These are phyloP conservation scores for Aquatica leii DNA, from an alignment of 2,888 invertebrate genomes.

Conservation along the genomic window DNA sequence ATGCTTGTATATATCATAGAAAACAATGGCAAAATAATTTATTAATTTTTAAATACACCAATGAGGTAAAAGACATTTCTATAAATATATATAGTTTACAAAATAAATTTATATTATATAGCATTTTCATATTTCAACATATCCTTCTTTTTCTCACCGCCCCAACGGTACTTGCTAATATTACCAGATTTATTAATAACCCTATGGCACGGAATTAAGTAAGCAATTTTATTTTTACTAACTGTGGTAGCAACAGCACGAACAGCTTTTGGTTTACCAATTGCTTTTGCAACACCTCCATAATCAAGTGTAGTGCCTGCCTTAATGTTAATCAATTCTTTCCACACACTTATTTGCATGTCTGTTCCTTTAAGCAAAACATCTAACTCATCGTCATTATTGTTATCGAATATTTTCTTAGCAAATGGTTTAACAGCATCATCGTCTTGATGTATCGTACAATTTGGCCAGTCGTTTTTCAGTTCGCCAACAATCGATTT, in stretches of 20 bases:
- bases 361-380: conserved; percentile 53
- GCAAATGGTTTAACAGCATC: conserved; percentile 35
- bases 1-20: too few species aligned
- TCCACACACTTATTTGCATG: conserved; percentile 55
- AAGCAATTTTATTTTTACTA: conserved; percentile 54
- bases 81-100: too few species aligned
- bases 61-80: too few species aligned
- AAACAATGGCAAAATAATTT: too few species aligned
- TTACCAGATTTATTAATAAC: conserved; percentile 53
- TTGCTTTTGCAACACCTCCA: conserved; percentile 51
- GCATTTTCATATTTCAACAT: conserved; percentile 51
- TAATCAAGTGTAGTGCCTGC: conserved; percentile 53
- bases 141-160: conserved; percentile 49
- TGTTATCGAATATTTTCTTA: conserved; percentile 40
- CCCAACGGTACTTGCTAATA: conserved; percentile 53
- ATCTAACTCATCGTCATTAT: conserved; percentile 36
- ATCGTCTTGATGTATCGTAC: conserved; percentile 44
- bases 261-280: conserved; percentile 54
- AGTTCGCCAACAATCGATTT: conserved; percentile 44
- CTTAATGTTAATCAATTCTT: conserved; percentile 49
- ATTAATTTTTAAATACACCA: too few species aligned
- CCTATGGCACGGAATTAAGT: conserved; percentile 57
- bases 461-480: conserved; percentile 48
- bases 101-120: background rate
- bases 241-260: conserved; percentile 57